These are phyloP conservation scores for Paradisaea rubra DNA, from an alignment of 2,113 vertebrate genomes.

Conservation along the genomic window DNA sequence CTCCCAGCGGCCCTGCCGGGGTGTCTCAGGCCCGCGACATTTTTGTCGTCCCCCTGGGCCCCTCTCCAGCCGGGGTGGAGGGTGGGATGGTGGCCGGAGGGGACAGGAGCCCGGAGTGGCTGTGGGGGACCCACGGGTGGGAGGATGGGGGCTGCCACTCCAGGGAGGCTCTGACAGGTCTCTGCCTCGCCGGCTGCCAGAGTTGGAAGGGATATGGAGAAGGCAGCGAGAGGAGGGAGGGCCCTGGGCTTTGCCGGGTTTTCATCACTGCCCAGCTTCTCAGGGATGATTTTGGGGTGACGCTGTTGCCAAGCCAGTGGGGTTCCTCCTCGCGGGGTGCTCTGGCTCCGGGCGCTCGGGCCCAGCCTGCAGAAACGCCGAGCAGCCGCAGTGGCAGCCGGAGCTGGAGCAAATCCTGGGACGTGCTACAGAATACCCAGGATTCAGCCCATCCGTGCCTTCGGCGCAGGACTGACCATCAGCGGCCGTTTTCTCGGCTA, in stretches of 20 bases:
- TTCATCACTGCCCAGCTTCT: not conserved
- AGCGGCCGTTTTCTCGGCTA: not conserved
- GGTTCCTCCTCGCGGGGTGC: not conserved
- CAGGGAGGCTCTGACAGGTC: conserved; percentile 40
- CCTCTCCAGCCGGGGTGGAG: not conserved
- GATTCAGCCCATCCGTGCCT: not conserved
- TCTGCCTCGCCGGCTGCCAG: not conserved
- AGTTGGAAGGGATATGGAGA: not conserved
- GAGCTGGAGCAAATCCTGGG: not conserved
- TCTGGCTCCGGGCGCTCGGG: not conserved
- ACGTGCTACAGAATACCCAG: not conserved
- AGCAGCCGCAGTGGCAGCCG: not conserved
- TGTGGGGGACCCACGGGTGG: not conserved
- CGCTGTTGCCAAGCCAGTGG: not conserved
- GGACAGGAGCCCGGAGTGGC: not conserved
- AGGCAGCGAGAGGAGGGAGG: not conserved
- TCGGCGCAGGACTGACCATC: not conserved
- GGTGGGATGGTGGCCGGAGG: not conserved
- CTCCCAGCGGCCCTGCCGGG: not conserved
- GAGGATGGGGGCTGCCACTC: not conserved
- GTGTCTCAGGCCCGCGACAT: not conserved
- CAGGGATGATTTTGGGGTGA: not conserved
- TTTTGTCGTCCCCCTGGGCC: not conserved
- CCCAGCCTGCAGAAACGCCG: not conserved
- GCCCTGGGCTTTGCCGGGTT: not conserved